phyloP scores from a whole-genome alignment of 2,113 vertebrate species.

The Pachyramphus minor region DNA sequence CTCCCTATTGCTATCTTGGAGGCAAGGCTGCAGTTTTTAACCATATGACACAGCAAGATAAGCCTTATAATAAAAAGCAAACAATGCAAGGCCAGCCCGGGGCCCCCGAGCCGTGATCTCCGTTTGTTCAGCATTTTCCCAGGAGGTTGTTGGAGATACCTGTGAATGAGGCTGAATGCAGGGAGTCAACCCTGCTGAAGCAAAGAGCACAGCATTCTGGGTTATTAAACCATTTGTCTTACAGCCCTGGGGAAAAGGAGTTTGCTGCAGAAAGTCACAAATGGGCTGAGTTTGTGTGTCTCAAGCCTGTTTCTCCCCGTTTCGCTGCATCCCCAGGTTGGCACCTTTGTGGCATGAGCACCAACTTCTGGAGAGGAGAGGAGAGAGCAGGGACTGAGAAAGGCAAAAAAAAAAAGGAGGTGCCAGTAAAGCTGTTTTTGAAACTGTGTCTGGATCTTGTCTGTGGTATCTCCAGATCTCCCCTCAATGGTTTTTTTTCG shows the following conservation, averaged over 20 bases:
- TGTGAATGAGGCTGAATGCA: neutral
- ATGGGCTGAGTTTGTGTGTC: neutral
- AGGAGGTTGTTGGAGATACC: neutral
- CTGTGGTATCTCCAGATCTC: constrained; percentile 12
- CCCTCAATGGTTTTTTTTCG: neutral
- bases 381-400: neutral
- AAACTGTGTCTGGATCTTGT: neutral
- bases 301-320: neutral
- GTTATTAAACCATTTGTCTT: constrained; percentile 47
- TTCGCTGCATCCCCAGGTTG: neutral
- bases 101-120: constrained; percentile 3
- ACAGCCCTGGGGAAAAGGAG: neutral
- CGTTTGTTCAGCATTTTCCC: constrained; percentile 54
- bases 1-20: constrained; percentile 31
- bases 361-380: neutral
- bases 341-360: neutral
- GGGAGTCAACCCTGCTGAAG: constrained; percentile 12
- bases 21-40: constrained; percentile 49
- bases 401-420: neutral
- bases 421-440: neutral
- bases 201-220: constrained; percentile 37
- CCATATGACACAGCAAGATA: constrained; percentile 68
- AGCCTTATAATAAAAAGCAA: constrained; percentile 56
- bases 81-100: constrained; percentile 33
- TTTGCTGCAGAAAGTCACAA: neutral